Conservation (phyloP, 1,140 invertebrate species). For the Drosophila aff. region DNA sequence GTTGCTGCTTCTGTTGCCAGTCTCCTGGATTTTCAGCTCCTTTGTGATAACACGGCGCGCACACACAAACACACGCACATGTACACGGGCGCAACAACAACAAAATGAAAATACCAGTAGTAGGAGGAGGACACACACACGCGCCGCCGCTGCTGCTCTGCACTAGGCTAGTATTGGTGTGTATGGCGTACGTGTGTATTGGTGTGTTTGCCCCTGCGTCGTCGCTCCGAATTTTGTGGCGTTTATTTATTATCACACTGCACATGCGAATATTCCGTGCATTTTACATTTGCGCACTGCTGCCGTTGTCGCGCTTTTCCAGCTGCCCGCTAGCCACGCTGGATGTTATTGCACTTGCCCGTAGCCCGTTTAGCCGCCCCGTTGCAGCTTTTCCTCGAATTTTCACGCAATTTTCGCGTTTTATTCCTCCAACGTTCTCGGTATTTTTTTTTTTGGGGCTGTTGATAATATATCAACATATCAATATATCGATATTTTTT, state of each 20-base stretch:
- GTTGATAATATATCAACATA: too few relatives aligned
- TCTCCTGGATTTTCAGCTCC: conserved; percentile 27
- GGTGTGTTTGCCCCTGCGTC: conserved; percentile 70
- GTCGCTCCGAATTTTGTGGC: conserved; percentile 49
- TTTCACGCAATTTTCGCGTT: conserved; percentile 31
- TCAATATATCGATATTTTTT: too few relatives aligned
- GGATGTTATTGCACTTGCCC: conserved; percentile 11
- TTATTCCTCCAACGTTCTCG: conserved; percentile 23
- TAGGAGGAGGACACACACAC: conserved; percentile 9
- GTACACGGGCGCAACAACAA: conserved; percentile 8
- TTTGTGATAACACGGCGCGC: conserved; percentile 37
- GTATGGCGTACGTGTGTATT: conserved; percentile 50
- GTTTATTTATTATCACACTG: conserved; percentile 72
- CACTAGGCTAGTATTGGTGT: conserved; percentile 47
- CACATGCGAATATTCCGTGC: conserved; percentile 59
- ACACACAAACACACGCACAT: conserved; percentile 1
- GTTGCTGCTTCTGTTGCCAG: neutral
- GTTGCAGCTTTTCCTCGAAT: conserved; percentile 31
- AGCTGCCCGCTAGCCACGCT: conserved; percentile 16
- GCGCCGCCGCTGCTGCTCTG: conserved; percentile 42
- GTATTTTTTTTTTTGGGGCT: conserved; percentile 17
- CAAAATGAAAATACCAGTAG: neutral
- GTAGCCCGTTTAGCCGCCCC: conserved; percentile 16
- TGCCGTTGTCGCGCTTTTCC: conserved; percentile 36
- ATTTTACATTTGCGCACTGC: conserved; percentile 77